A percentile compares a stretch with the other conserved stretches of the same genome.
These are phyloP conservation scores for Platalea minor DNA, from an alignment of 2,797 vertebrate species.

Conservation along the genomic window DNA sequence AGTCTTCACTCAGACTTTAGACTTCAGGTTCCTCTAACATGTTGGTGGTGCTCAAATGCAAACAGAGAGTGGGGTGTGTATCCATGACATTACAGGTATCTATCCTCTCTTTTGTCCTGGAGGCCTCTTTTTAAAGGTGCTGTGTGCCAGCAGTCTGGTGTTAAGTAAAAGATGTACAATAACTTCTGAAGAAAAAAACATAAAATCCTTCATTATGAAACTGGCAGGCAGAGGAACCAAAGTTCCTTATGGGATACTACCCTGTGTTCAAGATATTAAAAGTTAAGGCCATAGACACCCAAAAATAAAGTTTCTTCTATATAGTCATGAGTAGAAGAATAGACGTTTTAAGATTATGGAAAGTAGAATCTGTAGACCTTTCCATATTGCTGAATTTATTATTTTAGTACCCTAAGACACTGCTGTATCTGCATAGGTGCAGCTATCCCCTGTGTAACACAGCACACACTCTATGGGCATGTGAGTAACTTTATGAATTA, in stretches of 20 bases:
- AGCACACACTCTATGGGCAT: accelerated
- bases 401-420: background rate
- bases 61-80: background rate
- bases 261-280: background rate
- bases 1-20: background rate
- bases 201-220: background rate
- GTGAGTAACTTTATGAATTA: background rate
- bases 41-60: background rate
- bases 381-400: background rate
- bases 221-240: background rate
- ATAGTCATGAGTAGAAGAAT: background rate
- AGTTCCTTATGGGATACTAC: background rate
- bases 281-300: background rate
- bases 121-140: background rate
- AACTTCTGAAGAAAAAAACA: background rate
- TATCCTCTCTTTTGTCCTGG: background rate
- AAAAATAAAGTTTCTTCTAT: background rate
- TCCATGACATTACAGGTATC: background rate
- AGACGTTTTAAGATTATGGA: background rate
- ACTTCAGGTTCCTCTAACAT: background rate
- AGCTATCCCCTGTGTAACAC: background rate
- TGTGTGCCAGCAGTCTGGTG: background rate
- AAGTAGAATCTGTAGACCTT: background rate
- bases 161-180: background rate
- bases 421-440: background rate